Base-by-base conservation (phyloP, 2,113 vertebrate species). In the Fulica atra region DNA sequence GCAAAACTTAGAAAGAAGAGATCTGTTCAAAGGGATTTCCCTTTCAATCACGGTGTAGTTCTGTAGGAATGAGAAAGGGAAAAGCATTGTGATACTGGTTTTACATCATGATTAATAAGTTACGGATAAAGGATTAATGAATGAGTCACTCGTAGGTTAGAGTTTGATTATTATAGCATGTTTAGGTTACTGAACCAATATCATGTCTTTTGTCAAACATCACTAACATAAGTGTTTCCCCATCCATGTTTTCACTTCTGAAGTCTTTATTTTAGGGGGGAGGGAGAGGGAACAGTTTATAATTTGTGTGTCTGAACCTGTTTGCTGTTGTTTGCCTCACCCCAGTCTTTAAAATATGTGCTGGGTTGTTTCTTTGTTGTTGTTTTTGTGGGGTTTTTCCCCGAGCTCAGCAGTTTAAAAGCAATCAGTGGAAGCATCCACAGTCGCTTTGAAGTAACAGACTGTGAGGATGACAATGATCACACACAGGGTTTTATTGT, bases 1-100 rank as follows among this genome's bases (percentile, higher is more conserved):
- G 98, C 96, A 97, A 98, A 98, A 96, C 44, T 72, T 97, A 97
- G 97, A 97, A 98, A 95, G 97, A 98, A 97, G 98, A 98, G 97
- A 97, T 97, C 96, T 98, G 95, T 97, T 97, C 82, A 93, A 93
- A 97, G 97, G 95, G 96, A 97, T 98, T 98, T 98, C 97, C 97
- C 97, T 97, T 98, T 98, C 71, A 53, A 91, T 86, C 96, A 78
- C 77, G 6, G 96, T 95, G 15, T 92, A 96, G 92, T 93, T 97
- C 96, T 98, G 88, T 97, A 98, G 97, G 86, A 96, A 88, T 96
- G 81, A 96, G 96, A 96, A 93, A 96, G 96, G 66, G 89, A 96
- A 94, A 95, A 96, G 72, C 80, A 56, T 91, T 97, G 83, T 98
- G 74, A 96, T 96, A 44, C 56, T 97, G 83, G 38, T 96, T 77